phyloP scores from a whole-genome alignment of 2,888 invertebrate species.

The Helobdella robusta region DNA sequence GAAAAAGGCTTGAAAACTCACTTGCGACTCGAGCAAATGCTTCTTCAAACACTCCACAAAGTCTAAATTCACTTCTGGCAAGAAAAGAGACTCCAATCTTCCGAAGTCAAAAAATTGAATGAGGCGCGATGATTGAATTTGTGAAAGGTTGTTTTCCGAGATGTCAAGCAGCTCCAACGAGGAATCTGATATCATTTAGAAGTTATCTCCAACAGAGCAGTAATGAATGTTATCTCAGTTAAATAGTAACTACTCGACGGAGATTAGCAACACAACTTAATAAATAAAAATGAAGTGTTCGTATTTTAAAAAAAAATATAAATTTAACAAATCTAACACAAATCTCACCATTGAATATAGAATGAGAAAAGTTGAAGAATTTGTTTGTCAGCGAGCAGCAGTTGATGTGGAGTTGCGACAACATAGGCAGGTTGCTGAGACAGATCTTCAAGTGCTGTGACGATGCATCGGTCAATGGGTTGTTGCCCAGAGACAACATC shows the following conservation, averaged over 20 bases:
- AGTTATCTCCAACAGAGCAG: too few species aligned
- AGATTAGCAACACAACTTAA: too few species aligned
- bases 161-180: background rate
- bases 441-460: background rate
- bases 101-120: background rate
- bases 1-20: too few species aligned
- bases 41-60: background rate
- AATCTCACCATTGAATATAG: too few species aligned
- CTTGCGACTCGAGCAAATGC: background rate
- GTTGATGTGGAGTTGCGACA: background rate
- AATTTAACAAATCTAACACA: too few species aligned
- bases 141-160: background rate
- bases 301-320: too few species aligned
- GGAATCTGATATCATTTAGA: too few species aligned
- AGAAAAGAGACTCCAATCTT: background rate
- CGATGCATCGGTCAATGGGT: background rate
- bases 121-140: background rate
- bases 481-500: background rate
- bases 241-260: too few species aligned
- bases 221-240: too few species aligned
- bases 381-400: conserved; percentile 3
- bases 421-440: background rate
- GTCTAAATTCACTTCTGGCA: background rate
- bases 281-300: too few species aligned
- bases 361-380: background rate